These are phyloP conservation scores for Sebastes fasciatus DNA, from an alignment of 2,113 vertebrate genomes.

Conservation along the genomic window DNA sequence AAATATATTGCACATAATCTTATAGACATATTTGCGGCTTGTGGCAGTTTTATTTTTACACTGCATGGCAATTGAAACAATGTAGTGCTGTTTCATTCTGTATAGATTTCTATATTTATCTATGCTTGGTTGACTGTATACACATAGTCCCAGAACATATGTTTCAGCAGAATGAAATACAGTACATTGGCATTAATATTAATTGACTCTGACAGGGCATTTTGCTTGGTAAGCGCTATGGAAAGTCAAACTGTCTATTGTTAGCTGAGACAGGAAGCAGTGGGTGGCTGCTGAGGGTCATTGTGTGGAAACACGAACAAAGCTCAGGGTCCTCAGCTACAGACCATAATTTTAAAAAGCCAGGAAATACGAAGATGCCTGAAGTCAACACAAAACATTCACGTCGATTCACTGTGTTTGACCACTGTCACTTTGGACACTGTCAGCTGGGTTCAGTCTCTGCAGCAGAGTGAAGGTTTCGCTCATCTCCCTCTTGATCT, in stretches of 20 bases:
- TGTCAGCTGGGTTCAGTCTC: neutral
- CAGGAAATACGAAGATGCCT: constrained; percentile 48
- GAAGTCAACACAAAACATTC: neutral
- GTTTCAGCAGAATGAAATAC: constrained; percentile 24
- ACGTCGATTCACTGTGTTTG: constrained; percentile 1
- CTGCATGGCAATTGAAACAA: neutral
- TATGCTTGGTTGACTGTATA: neutral
- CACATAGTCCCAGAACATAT: neutral
- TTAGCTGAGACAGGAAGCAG: constrained; percentile 67
- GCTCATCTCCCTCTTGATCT: neutral
- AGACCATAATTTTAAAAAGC: constrained; percentile 14
- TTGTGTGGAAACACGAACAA: constrained; percentile 55
- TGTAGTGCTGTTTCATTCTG: neutral
- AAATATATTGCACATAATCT: no score
- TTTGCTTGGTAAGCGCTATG: constrained; percentile 66
- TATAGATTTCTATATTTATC: constrained; percentile 45
- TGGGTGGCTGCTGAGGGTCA: constrained; percentile 64
- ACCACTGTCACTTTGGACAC: neutral
- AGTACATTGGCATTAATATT: constrained; percentile 38
- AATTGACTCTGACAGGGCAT: constrained; percentile 46
- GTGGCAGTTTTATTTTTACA: constrained; percentile 16
- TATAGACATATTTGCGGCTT: neutral
- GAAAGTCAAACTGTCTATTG: constrained; percentile 64
- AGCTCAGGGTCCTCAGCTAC: constrained; percentile 31
- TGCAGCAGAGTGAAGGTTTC: neutral